phyloP scores from a whole-genome alignment of 2,113 vertebrate genomes.

The Microtus pennsylvanicus region DNA sequence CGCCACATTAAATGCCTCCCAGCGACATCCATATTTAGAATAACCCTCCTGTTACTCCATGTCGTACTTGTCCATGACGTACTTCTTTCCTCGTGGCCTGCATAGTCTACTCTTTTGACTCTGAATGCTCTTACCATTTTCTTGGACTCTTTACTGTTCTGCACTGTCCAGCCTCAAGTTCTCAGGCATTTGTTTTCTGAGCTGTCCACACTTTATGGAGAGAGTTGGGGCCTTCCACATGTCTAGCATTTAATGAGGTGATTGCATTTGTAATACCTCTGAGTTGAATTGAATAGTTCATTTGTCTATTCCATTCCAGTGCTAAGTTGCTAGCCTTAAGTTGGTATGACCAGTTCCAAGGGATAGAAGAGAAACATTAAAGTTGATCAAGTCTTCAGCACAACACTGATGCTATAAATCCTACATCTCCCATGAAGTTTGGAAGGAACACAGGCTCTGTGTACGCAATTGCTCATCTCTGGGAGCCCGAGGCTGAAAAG shows the following conservation, averaged over 20 bases:
- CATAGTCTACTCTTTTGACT: background rate
- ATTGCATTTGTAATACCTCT: background rate
- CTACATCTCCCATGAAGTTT: slow-evolving; percentile 19
- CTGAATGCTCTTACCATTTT: background rate
- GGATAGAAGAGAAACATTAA: slow-evolving; percentile 59
- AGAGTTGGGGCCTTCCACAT: background rate
- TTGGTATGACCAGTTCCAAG: slow-evolving; percentile 54
- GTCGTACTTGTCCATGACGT: background rate
- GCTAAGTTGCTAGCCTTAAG: slow-evolving; percentile 29
- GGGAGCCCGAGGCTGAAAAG: background rate
- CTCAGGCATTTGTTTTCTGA: slow-evolving; percentile 36
- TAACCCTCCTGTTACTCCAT: background rate
- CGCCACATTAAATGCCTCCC: background rate
- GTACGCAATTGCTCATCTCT: slow-evolving; percentile 51
- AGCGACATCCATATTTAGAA: background rate
- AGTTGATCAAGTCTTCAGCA: slow-evolving; percentile 59
- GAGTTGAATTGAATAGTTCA: slow-evolving; percentile 46
- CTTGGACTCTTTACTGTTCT: slow-evolving; percentile 56
- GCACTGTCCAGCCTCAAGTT: background rate
- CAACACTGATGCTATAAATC: slow-evolving; percentile 43
- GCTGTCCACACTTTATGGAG: slow-evolving; percentile 27
- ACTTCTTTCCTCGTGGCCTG: background rate
- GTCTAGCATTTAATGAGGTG: slow-evolving; percentile 29
- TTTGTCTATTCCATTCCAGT: slow-evolving; percentile 12
- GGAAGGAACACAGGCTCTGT: slow-evolving; percentile 47